Percentiles rank a stretch among this genome's conserved stretches.
Conservation (phyloP, 2,113 vertebrate genomes). For the Gymnogyps californianus region DNA sequence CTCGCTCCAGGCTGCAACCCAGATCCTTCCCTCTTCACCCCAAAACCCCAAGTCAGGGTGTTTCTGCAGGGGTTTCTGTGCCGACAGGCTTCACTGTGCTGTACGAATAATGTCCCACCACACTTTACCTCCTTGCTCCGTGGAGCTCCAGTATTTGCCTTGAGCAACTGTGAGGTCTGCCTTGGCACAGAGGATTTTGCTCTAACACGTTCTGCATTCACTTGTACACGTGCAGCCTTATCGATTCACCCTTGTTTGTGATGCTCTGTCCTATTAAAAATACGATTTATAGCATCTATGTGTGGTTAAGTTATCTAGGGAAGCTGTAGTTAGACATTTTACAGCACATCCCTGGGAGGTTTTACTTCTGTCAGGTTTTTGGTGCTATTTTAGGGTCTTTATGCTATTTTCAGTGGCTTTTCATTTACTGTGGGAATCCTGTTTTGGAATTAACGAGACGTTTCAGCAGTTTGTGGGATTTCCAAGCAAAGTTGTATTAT, state of each 20-base stretch:
- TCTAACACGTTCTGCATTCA: accelerated
- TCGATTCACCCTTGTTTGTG: neutral
- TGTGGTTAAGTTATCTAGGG: neutral
- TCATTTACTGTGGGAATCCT: neutral
- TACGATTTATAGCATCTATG: neutral
- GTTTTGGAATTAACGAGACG: constrained; percentile 4
- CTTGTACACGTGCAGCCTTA: neutral
- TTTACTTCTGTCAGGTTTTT: neutral
- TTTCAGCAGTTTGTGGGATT: neutral
- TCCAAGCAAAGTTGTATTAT: neutral
- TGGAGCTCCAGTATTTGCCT: neutral
- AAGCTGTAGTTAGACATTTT: neutral
- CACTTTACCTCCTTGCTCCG: neutral
- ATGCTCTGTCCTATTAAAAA: neutral
- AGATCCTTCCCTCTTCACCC: neutral
- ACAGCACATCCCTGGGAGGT: neutral
- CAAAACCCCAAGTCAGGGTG: neutral
- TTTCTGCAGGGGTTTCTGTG: neutral
- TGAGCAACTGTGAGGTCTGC: neutral
- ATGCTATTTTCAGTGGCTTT: neutral
- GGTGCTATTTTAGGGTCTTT: neutral
- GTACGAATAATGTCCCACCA: neutral
- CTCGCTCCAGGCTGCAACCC: neutral
- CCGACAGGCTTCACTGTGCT: neutral
- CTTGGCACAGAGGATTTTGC: neutral